Base-by-base conservation (phyloP, 2,888 invertebrate genomes). In the Microctonus brassicae region DNA sequence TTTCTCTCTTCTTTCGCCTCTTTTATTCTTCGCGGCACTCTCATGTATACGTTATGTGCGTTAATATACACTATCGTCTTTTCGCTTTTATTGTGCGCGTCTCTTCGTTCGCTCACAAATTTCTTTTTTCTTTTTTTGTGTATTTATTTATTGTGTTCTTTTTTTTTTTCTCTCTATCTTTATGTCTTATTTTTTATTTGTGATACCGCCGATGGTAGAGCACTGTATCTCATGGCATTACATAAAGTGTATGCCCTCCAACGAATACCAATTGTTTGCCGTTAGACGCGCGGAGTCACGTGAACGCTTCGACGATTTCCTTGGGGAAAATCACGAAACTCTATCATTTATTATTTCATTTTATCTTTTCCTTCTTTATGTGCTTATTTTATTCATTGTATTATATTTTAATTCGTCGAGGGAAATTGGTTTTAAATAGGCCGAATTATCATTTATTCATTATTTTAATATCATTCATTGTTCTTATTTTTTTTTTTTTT, bases 1-100 rank as follows among this genome's bases (percentile, higher is more conserved):
- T 72, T 58, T 73, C 67, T 75, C 76, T 73, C 73, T 57, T 22
- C 47, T 61, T 24, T 22, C 53, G 22, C 47, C 47, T 34, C 22
- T 69, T n/a, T n/a, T 58, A 52, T 47, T 6, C 10, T 65, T 47
- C 39, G 67, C 66, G 62, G 53, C 66, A 62, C 63, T 67, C 66
- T 69, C 39, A 63, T 67, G 42, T 58, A 58, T 58, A 53, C 69
- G 67, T 69, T n/a, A n/a, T n/a, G n/a, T 72, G 60, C 70, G 63
- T 68, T 70, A 57, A 71, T 65, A 58, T 70, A n/a, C 39, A 58
- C 60, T 52, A 58, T 55, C n/a, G 9, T 65, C 26, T 61, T 47
- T n/a, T 24, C 13, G 52, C 17, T 17, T 47, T 55, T 55, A 24
- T 26, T 24, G 24, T 26, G 33, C n/a, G 34, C 17, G 29, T n/a